Evolutionary conservation across 2,888 invertebrate species (phyloP).

Genomic region (Macrosiphum euphorbiae): DNA sequence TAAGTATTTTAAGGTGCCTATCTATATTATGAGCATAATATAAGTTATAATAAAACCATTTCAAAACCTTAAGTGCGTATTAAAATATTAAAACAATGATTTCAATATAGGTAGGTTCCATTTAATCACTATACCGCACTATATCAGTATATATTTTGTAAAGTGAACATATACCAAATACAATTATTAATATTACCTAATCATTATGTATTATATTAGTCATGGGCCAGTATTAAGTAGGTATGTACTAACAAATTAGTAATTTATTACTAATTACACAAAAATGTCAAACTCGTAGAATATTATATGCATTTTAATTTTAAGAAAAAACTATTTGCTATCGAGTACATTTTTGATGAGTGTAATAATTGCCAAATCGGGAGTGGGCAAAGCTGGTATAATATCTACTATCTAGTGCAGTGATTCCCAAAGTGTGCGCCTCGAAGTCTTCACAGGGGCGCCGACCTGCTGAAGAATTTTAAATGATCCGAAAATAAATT

Average conservation of each 20-base stretch:
- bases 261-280: background rate
- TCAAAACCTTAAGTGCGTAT: background rate
- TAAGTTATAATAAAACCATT: background rate
- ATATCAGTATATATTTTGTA: background rate
- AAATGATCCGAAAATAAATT: no score
- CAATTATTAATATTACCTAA: background rate
- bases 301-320: background rate
- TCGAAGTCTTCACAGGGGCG: no score
- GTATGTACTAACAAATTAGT: background rate
- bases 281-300: background rate
- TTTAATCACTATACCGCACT: background rate
- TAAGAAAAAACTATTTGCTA: background rate
- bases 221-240: background rate
- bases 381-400: background rate
- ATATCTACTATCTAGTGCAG: no score
- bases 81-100: background rate
- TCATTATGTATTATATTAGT: background rate
- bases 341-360: background rate
- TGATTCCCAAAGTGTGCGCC: no score
- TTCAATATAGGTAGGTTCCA: background rate
- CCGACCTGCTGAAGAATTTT: no score
- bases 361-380: background rate
- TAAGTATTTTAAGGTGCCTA: background rate
- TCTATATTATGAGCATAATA: background rate
- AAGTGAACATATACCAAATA: background rate